Evolutionary conservation across 2,113 vertebrate species (phyloP).

Genomic region (Muntiacus muntjak): DNA sequence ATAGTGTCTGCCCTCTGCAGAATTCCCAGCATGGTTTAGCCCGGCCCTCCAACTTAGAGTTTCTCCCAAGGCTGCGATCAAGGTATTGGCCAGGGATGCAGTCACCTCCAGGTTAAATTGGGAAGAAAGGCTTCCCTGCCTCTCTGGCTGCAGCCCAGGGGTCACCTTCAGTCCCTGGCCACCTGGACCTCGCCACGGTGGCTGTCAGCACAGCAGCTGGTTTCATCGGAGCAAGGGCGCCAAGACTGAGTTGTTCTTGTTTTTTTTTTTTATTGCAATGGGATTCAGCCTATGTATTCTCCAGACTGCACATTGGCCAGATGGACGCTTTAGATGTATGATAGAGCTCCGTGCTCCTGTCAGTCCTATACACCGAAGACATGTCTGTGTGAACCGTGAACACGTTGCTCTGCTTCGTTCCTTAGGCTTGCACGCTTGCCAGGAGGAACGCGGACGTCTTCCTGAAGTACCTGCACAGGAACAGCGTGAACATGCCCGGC

Average conservation of each 20-base stretch:
- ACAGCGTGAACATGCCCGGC: slow-evolving; percentile 98
- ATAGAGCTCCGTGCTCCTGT: fast-evolving
- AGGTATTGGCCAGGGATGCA: background rate
- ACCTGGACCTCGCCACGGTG: fast-evolving
- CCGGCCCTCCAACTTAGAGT: background rate
- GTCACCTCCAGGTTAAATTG: background rate
- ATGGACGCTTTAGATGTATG: fast-evolving
- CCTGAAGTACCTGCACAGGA: slow-evolving; percentile 98
- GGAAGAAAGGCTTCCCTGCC: background rate
- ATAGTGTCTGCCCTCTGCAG: background rate
- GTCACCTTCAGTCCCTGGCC: background rate
- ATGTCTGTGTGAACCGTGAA: fast-evolving
- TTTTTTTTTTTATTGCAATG: background rate
- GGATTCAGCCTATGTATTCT: background rate
- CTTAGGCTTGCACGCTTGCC: slow-evolving; percentile 94
- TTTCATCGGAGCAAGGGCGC: background rate
- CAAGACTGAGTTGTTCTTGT: background rate
- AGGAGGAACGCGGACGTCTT: slow-evolving; percentile 97
- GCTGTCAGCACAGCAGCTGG: background rate
- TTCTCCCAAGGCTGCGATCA: background rate
- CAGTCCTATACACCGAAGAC: fast-evolving
- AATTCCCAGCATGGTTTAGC: background rate
- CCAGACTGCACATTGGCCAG: background rate
- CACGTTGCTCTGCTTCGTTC: background rate
- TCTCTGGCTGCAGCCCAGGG: background rate